Conservation (phyloP, 2,113 vertebrate genomes). For the Aspidoscelis tigris region DNA sequence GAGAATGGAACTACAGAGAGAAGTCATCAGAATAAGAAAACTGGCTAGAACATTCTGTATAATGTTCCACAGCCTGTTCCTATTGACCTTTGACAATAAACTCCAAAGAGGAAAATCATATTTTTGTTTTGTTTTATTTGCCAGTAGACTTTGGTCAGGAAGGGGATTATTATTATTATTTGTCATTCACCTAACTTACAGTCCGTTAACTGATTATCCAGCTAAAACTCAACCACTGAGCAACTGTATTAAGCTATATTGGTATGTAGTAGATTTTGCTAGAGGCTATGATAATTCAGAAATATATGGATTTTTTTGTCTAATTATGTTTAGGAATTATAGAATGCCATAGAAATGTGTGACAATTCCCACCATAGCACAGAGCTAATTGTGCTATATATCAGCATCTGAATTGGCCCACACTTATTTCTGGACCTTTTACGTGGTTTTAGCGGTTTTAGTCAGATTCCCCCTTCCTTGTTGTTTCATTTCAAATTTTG, state of each 20-base stretch:
- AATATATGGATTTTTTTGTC: too few species aligned
- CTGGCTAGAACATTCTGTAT: constrained; percentile 2
- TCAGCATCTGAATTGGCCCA: too few species aligned
- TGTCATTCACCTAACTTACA: background rate
- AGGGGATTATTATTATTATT: background rate
- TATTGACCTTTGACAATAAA: constrained; percentile 9
- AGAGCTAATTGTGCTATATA: too few species aligned
- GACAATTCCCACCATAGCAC: too few species aligned
- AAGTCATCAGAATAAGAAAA: constrained; percentile 10
- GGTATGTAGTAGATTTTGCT: background rate
- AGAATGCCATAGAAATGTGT: too few species aligned
- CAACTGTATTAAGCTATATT: background rate
- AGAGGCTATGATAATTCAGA: background rate
- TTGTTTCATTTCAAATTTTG: too few species aligned
- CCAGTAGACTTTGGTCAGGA: constrained; percentile 13
- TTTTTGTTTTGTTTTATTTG: background rate
- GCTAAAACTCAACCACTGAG: constrained; percentile 13
- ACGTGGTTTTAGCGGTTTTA: too few species aligned
- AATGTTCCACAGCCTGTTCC: constrained; percentile 18
- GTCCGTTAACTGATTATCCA: background rate
- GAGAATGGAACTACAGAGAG: background rate
- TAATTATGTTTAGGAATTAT: too few species aligned
- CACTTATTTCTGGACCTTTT: too few species aligned
- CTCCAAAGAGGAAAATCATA: background rate
- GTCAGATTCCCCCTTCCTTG: too few species aligned